phyloP scores from a whole-genome alignment of 2,888 invertebrate species.

The Ochropacha duplaris region DNA sequence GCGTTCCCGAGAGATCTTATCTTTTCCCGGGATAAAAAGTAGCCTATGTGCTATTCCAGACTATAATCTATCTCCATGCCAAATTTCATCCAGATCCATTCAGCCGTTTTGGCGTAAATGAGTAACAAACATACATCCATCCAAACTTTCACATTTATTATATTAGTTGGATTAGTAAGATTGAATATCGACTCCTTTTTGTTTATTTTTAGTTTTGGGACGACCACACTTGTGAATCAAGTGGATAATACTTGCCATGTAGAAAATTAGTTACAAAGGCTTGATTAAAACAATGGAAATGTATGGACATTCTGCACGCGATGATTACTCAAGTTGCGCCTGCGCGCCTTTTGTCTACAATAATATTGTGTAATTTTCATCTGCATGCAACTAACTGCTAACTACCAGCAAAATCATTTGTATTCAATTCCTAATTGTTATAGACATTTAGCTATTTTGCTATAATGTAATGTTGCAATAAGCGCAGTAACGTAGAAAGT shows the following conservation, averaged over 20 bases:
- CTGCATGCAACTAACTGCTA: slow-evolving; percentile 22
- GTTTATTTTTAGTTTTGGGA: no score
- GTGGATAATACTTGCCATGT: neutral
- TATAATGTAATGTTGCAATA: slow-evolving; percentile 6
- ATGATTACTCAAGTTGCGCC: slow-evolving; percentile 7
- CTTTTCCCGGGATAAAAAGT: no score
- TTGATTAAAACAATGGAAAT: slow-evolving; percentile 8
- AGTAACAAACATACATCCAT: no score
- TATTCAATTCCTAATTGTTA: slow-evolving; percentile 37
- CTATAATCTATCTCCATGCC: no score
- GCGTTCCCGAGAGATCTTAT: no score
- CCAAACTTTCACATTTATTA: no score
- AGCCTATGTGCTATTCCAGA: no score
- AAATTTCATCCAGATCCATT: no score
- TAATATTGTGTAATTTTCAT: slow-evolving; percentile 18
- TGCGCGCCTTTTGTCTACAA: slow-evolving; percentile 8
- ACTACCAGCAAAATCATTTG: slow-evolving; percentile 21
- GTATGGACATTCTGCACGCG: slow-evolving; percentile 4
- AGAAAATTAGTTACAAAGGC: neutral
- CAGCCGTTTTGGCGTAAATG: no score
- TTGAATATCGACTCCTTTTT: no score
- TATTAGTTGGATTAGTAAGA: no score
- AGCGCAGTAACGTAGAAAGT: neutral
- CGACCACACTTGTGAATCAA: no score
- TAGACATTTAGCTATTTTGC: slow-evolving; percentile 19